Conservation (phyloP, 2,113 vertebrate genomes). For the Tragelaphus scriptus region DNA sequence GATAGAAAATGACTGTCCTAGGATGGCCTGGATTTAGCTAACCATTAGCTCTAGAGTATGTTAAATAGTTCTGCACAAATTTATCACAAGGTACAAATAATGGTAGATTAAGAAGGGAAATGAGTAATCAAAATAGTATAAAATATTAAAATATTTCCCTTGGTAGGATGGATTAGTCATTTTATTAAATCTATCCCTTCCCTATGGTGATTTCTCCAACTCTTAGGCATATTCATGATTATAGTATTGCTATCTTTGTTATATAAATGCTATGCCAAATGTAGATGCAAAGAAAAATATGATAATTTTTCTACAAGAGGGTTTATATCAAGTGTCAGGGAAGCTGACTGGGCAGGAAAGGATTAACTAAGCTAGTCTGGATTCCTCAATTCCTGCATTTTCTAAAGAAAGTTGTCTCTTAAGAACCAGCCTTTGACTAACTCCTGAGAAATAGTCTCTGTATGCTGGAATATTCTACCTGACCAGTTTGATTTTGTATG, state of each 20-base stretch:
- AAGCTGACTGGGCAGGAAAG: not conserved
- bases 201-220: not conserved
- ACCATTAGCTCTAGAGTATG: not conserved
- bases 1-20: not conserved
- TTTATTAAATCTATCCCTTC: not conserved
- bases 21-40: not conserved
- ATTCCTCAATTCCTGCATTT: not conserved
- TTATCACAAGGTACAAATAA: not conserved
- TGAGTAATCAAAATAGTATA: not conserved
- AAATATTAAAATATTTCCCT: not conserved
- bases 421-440: not conserved
- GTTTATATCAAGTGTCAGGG: not conserved
- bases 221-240: not conserved
- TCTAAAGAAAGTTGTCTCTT: not conserved
- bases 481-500: not conserved
- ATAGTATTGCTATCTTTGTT: not conserved
- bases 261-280: not conserved
- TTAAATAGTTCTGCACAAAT: not conserved
- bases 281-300: not conserved
- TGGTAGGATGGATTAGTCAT: not conserved
- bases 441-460: not conserved
- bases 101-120: not conserved
- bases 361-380: not conserved
- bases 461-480: not conserved
- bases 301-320: not conserved